Evolutionary conservation across 2,888 invertebrate species (phyloP).

Genomic region (Priocnemis perturbator): DNA sequence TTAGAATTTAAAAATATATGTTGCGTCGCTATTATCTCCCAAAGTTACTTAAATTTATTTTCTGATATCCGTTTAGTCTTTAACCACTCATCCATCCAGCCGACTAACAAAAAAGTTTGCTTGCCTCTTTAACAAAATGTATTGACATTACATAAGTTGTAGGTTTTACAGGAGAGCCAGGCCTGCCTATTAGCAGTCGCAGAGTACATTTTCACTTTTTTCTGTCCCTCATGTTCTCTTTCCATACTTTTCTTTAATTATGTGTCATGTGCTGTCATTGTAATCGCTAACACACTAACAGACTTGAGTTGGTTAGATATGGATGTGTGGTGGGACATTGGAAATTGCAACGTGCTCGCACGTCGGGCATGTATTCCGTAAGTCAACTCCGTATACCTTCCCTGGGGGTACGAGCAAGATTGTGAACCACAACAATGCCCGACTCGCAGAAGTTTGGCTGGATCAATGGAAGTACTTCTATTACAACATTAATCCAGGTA

Average conservation of each 20-base stretch:
- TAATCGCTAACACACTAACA: slow-evolving; percentile 71
- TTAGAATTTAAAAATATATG: too few relatives aligned
- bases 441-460: slow-evolving; percentile 99
- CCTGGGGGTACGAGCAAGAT: slow-evolving; percentile 97
- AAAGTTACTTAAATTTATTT: background rate
- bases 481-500: slow-evolving; percentile 99
- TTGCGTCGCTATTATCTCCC: too few relatives aligned
- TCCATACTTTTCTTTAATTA: slow-evolving; percentile 31
- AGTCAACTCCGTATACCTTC: slow-evolving; percentile 98
- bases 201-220: slow-evolving; percentile 29
- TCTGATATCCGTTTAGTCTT: slow-evolving; percentile 34
- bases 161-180: slow-evolving; percentile 57
- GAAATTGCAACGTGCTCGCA: slow-evolving; percentile 96
- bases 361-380: slow-evolving; percentile 98
- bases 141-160: slow-evolving; percentile 49
- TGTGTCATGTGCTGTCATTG: slow-evolving; percentile 39
- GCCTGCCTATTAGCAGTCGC: slow-evolving; percentile 13
- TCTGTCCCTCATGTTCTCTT: slow-evolving; percentile 18
- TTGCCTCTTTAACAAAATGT: slow-evolving; percentile 33
- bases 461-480: slow-evolving; percentile 99
- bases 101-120: slow-evolving; percentile 67
- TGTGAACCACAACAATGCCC: slow-evolving; percentile 99
- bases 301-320: slow-evolving; percentile 83
- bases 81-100: slow-evolving; percentile 75
- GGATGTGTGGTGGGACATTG: slow-evolving; percentile 97